Evolutionary conservation across 2,888 invertebrate genomes (phyloP).

Genomic region (Sepiola atlantica): DNA sequence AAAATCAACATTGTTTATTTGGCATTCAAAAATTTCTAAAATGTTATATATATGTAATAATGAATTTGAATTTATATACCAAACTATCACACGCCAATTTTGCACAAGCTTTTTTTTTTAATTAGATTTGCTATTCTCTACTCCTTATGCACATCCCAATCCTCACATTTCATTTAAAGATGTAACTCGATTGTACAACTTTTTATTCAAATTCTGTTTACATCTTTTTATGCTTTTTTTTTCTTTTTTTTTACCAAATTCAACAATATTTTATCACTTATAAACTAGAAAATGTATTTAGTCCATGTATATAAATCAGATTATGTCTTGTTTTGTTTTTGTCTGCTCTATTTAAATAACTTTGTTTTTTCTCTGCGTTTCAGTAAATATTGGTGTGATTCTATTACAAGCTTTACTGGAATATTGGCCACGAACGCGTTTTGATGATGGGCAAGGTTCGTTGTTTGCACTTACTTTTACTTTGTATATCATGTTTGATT

Average conservation of each 20-base stretch:
- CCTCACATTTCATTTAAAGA: neutral
- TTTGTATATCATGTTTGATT: neutral
- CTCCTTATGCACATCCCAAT: neutral
- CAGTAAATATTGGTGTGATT: slow-evolving; percentile 95
- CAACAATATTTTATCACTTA: neutral
- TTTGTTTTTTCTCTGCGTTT: slow-evolving; percentile 53
- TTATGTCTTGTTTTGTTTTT: neutral
- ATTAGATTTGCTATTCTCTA: neutral
- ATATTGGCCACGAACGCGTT: slow-evolving; percentile 83
- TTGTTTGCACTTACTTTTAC: neutral
- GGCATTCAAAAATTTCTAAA: too few relatives aligned
- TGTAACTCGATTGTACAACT: neutral
- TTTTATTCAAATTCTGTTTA: neutral
- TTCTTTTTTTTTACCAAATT: neutral
- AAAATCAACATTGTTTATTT: too few relatives aligned
- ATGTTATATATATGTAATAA: too few relatives aligned
- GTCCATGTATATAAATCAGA: neutral
- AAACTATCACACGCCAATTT: neutral
- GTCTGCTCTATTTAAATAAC: neutral
- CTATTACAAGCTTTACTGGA: slow-evolving; percentile 94
- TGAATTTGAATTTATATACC: neutral
- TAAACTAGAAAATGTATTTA: neutral
- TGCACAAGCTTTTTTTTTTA: neutral
- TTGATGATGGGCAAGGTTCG: slow-evolving; percentile 66
- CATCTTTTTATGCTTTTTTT: neutral